Evolutionary conservation across 2,113 vertebrate species (phyloP), one percentile per base, ranked within the genome.

Genomic region (Anthoscopus minutus): DNA sequence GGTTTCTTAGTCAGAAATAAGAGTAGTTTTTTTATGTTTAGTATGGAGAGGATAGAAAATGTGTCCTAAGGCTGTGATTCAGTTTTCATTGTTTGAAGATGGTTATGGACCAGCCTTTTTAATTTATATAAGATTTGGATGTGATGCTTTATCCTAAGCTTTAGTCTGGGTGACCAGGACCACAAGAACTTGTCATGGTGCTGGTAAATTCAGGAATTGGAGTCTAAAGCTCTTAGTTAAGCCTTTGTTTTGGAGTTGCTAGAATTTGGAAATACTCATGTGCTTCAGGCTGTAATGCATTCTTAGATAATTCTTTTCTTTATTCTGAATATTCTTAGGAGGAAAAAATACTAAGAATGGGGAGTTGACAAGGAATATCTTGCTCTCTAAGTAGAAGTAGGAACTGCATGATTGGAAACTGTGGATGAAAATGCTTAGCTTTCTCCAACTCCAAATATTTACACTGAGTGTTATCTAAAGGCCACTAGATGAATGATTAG

Each of bases 151-250:
- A 23, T 54, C 24, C 64, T 38, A 15, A 51, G 51, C 31, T 85
- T 91, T 6, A 48, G 51, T 70, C 35, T 15, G 12, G 57, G 54
- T 24, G 45, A 8, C 38, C 10, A 33, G 35, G 35, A 42, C 28
- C 25, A 6, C 0, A 2, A 48, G n/a, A 25, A 23, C 16, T 4
- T 1, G 2, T 44, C 13, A 3, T 15, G 24, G 35, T 60, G 7
- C 65, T 56, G 23, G 0, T 10, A 18, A 35, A 33, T 12, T 76
- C 37, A 89, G 66, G 57, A 88, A 42, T 0, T 53, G 23, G 58
- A 67, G 58, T 38, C 47, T 35, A 27, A 80, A 85, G 31, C 25
- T 91, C 27, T 56, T 20, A 27, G 19, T 47, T 56, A 66, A 79
- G 9, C 47, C 27, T 95, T 53, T 78, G 25, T 57, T 88, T 93